Evolutionary conservation across 1,140 invertebrate genomes (phyloP), one percentile per base, ranked within the genome.

Genomic region (Mamestra configurata): DNA sequence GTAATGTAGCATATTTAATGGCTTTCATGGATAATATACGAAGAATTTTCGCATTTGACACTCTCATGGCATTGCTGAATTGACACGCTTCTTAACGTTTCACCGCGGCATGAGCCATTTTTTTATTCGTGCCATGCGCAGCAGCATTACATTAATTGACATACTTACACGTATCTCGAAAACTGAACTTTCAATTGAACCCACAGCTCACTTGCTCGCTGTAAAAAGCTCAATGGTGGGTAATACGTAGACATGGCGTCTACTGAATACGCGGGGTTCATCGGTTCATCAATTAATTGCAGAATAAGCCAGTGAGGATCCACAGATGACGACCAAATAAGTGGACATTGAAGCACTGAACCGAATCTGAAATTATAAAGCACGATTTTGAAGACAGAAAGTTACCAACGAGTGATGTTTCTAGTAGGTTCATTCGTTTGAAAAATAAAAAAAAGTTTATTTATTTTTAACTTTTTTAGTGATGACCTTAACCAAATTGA

Each of bases 331-430:
- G 37, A 59, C 59, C 81, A 82, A 18, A 84, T 83, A 6, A 80
- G 64, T 20, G 79, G 84, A 31, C 82, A 84, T 35, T 85, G 71
- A 49, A 81, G 84, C 7, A 87, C 81, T 37, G 79, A 8, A 43
- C 84, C 43, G 4, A 85, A 59, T 15, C 86, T 87, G 76, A 5
- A 85, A 87, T 55, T 55, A 24, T 24, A 0, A 6, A 10, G 20
- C 4, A 18, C 15, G 6, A 6, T n/a, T 49, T 49, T n/a, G 46
- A 49, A 46, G 11, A 46, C 10, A 46, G 15, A 13, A 46, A 15
- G 27, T 31, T 3, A 31, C 27, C 27, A 5, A 31, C 5, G n/a
- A n/a, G n/a, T n/a, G n/a, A n/a, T n/a, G n/a, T n/a, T n/a, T n/a
- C n/a, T n/a, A n/a, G n/a, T n/a, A n/a, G n/a, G n/a, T n/a, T n/a